Evolutionary conservation across 1,140 invertebrate species (phyloP), one percentile per base, ranked within the genome.

Genomic region (Diorhabda carinulata): DNA sequence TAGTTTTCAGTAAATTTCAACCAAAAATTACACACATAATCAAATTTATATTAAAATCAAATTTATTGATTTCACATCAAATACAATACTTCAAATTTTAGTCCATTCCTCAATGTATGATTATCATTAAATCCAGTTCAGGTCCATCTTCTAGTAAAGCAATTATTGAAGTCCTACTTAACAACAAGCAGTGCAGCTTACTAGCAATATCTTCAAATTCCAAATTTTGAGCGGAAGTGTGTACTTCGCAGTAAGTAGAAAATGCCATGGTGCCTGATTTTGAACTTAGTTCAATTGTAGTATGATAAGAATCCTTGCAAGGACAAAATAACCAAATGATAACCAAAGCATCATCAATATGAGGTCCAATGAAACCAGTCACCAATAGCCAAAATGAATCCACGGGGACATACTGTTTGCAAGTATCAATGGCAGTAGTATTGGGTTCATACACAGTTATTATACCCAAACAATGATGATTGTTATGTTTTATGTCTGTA

Each of bases 381-480:
- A 74, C 73, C 79, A 80, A 78, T 7, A 80, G 42, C 78, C 78
- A 79, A 66, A 78, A 79, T 5, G 75, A 78, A 58, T 72, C 72
- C 42, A 76, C 45, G 2, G 74, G 74, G 5, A 77, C 61, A 63
- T 71, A 73, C 66, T 75, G 72, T 6, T 67, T 69, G 10, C 77
- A 74, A 58, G 70, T 78, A 43, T 64, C 71, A 61, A 71, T 61
- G 61, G 76, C 73, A 25, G 74, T 68, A 10, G 73, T 71, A 43
- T 73, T 77, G 5, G 67, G 64, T 65, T 77, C 76, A 58, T 77
- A 76, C 47, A 77, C 66, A 6, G 76, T 77, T 9, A 78, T 70
- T 67, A 78, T 73, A 2, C 70, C 71, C 6, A 77, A 42, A 57
- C 77, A 78, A 56, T 73, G 66, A 57, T 72, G 70, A 57, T 56